Base-by-base conservation (phyloP, 2,888 invertebrate species). In the Orthosia gracilis region DNA sequence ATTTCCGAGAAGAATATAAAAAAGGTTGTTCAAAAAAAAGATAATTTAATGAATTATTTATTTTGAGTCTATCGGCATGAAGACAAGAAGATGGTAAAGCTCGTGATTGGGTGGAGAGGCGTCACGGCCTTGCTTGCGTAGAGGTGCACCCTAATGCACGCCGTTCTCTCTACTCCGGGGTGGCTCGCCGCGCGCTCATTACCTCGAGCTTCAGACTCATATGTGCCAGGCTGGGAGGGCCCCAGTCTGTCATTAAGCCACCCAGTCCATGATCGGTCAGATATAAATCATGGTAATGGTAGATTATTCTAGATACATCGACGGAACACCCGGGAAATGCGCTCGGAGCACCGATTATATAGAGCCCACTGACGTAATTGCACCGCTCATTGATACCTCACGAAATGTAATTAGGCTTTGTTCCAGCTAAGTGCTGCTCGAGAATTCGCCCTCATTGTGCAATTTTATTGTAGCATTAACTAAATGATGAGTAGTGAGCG, bases 231-330 rank as follows among this genome's bases (percentile, higher is more conserved):
- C 92, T 89, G 89, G 90, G 88, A 91, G 91, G 88, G 84, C 89
- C 87, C 84, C 88, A 87, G 90, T 87, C 95, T 94, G 93, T 95
- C 94, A 95, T 96, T 96, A 96, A 93, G 91, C 91, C 90, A 90
- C 90, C 92, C 89, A 91, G 90, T 89, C 94, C 90, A 91, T 92
- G 93, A 94, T 95, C 92, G 92, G 90, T 92, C 91, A 91, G 93
- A 94, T 95, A 96, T 96, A 95, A 96, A 96, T 95, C 96, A 95
- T 93, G 93, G 92, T 96, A 96, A 96, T 96, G 93, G 95, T 93
- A 95, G 91, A 96, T 96, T 94, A 95, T 95, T 94, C 94, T 93
- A 92, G 95, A 93, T 92, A 93, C 93, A 92, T 92, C 94, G 91
- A 91, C 90, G 93, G 94, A 94, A 94, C 93, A 93, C 93, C 92